Conservation (phyloP, 1,140 invertebrate genomes). For the Spodoptera frugiperda region DNA sequence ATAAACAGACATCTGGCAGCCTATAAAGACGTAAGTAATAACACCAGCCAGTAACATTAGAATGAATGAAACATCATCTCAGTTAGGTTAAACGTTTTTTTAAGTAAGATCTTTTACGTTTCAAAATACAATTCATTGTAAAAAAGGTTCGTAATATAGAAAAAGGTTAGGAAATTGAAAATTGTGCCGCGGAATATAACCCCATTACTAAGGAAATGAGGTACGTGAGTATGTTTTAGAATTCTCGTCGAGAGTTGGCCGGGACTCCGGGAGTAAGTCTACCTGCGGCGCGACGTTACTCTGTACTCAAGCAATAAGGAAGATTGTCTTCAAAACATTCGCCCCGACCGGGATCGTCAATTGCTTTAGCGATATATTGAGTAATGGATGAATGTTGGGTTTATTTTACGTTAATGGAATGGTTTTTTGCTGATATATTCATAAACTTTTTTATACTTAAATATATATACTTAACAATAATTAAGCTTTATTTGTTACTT, state of each 20-base stretch:
- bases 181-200: constrained; percentile 81
- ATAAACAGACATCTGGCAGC: constrained; percentile 7
- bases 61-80: constrained; percentile 1
- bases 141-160: constrained; percentile 72
- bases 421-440: neutral
- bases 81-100: constrained; percentile 29
- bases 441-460: neutral
- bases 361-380: constrained; percentile 30
- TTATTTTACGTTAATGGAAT: constrained; percentile 6
- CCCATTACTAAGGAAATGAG: constrained; percentile 84
- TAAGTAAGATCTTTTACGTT: constrained; percentile 34
- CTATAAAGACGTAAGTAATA: neutral
- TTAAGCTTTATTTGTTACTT: too few species aligned
- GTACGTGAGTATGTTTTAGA: constrained; percentile 80
- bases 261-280: constrained; percentile 14
- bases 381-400: constrained; percentile 3
- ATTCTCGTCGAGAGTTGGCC: constrained; percentile 55
- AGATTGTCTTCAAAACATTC: constrained; percentile 36
- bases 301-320: constrained; percentile 35
- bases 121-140: constrained; percentile 52
- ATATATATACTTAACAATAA: too few species aligned
- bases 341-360: constrained; percentile 16
- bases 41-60: neutral
- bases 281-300: constrained; percentile 8
- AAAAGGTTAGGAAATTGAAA: constrained; percentile 84